Base-by-base conservation (phyloP, 2,113 vertebrate species). In the Tragelaphus scriptus region DNA sequence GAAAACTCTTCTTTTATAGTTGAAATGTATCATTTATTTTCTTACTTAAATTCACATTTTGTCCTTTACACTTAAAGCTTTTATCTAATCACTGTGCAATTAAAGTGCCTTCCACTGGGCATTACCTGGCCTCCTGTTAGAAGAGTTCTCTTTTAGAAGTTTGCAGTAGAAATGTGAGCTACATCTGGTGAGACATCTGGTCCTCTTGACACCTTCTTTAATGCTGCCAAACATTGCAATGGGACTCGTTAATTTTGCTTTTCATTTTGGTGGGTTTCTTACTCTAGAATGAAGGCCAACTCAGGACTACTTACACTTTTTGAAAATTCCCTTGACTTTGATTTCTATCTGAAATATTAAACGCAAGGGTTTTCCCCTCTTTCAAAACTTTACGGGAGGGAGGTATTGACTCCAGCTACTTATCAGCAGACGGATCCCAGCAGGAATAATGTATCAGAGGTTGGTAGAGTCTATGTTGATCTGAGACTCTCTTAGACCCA, bases 251-350 rank as follows among this genome's bases (percentile, higher is more conserved):
- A 85, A 85, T 30, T 93, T 88, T 79, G 65, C n/a, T 65, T 85
- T 81, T 58, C 58, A 17, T 91, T 90, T 91, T 87, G 47, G 40
- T 51, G 15, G 28, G 47, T 26, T 89, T 96, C 68, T 95, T 88
- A 9, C 44, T 89, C 93, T 61, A 79, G 86, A 68, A 81, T 51
- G 82, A 95, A 94, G 93, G 53, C 59, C 14, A 0, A 21, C n/a
- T 40, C 55, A 91, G 65, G 51, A 85, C 44, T 91, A 53, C 79
- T 94, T 91, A 40, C 1, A 75, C n/a, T 65, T 97, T 51, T 40
- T 96, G 58, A 14, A 82, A 79, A 96, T 93, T 90, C 68, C 94
- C 87, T 87, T 36, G 90, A 59, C 89, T 96, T 77, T 11, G 36
- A 68, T 81, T 93, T 79, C 55, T 58, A 30, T 59, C 86, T 89